Conservation (phyloP, 2,113 vertebrate genomes). For the Desmodus rotundus region DNA sequence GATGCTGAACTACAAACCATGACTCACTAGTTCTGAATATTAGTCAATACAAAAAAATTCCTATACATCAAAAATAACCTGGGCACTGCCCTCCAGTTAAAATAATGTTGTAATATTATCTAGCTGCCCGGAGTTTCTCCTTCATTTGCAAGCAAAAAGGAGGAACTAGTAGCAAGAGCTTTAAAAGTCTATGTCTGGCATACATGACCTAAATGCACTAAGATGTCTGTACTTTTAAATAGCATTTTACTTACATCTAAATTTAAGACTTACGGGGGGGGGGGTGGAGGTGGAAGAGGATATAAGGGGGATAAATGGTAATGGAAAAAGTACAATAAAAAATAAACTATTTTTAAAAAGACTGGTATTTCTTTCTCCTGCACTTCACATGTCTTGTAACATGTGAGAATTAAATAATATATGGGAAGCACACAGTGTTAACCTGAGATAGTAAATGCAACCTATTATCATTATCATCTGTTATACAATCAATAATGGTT, state of each 20-base stretch:
- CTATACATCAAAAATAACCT: conserved; percentile 2
- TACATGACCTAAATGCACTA: neutral
- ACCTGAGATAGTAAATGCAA: neutral
- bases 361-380: neutral
- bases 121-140: neutral
- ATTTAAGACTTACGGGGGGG: neutral
- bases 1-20: conserved; percentile 19
- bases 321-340: too few species aligned
- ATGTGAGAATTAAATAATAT: neutral
- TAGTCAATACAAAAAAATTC: conserved; percentile 31
- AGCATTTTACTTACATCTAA: neutral
- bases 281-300: too few species aligned
- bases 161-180: neutral
- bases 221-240: neutral
- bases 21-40: conserved; percentile 23
- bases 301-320: too few species aligned
- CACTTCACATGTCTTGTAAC: neutral
- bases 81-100: conserved; percentile 3
- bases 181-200: neutral
- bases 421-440: neutral
- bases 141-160: neutral
- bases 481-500: neutral
- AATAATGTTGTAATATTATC: conserved; percentile 9
- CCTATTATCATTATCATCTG: neutral
- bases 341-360: too few species aligned